A percentile compares a stretch with the other conserved stretches of the same genome.
phyloP scores from a whole-genome alignment of 2,113 vertebrate genomes.

The Climacteris rufus region DNA sequence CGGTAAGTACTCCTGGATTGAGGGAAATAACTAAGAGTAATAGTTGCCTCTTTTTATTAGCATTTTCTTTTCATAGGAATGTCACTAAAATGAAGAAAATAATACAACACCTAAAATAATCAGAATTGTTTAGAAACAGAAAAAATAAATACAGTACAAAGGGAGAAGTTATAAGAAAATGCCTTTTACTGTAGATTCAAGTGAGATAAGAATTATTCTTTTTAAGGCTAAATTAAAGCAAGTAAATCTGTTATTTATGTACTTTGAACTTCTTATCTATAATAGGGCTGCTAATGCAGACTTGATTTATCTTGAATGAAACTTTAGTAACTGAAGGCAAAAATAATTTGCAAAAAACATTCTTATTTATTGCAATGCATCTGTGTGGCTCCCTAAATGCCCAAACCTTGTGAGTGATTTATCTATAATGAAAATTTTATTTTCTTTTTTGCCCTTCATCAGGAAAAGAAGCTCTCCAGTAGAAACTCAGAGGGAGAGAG shows the following conservation, averaged over 20 bases:
- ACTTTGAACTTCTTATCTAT: not conserved
- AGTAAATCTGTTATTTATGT: not conserved
- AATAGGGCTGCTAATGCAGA: not conserved
- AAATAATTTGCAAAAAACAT: not conserved
- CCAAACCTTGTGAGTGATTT: not conserved
- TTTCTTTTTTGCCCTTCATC: not conserved
- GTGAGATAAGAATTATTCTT: not conserved
- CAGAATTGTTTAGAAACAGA: not conserved
- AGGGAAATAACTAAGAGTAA: slow-evolving; percentile 21
- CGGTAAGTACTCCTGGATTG: slow-evolving; percentile 7
- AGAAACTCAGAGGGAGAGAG: not conserved
- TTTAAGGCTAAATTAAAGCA: not conserved
- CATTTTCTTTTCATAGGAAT: not conserved
- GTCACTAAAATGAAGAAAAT: not conserved
- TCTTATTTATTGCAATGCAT: not conserved
- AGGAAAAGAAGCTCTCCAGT: not conserved
- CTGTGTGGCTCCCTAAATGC: not conserved
- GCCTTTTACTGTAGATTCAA: not conserved
- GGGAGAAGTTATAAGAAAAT: not conserved
- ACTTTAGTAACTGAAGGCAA: not conserved
- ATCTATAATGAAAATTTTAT: not conserved
- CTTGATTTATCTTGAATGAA: not conserved
- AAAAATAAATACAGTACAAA: not conserved
- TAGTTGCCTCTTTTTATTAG: not conserved
- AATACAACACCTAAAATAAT: not conserved